A percentile compares a stretch with the other conserved stretches of the same genome.
Conservation (phyloP, 2,797 vertebrate genomes). For the Diplodus puntazzo region DNA sequence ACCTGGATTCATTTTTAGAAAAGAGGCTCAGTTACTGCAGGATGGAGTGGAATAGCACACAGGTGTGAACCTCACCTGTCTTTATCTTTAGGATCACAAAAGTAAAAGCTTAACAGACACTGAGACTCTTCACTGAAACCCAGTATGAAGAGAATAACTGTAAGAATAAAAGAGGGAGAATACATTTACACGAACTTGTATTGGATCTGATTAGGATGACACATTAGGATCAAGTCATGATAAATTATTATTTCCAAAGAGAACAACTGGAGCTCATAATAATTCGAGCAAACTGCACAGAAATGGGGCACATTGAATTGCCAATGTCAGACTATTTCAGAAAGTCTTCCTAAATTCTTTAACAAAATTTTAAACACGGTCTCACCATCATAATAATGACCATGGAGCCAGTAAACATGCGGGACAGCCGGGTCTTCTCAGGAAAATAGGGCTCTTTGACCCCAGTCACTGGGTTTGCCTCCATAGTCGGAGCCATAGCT, state of each 20-base stretch:
- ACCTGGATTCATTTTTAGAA: conserved; percentile 52
- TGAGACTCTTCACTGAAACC: conserved; percentile 19
- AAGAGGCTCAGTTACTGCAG: conserved; percentile 37
- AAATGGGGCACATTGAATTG: neutral
- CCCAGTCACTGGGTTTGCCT: conserved; percentile 86
- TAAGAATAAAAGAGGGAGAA: neutral
- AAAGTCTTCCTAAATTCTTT: neutral
- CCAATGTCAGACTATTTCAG: neutral
- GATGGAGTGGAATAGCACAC: conserved; percentile 23
- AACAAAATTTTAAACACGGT: neutral
- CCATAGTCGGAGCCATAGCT: conserved; percentile 85
- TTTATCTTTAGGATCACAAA: conserved; percentile 41
- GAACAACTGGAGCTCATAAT: neutral
- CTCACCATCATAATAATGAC: conserved; percentile 89
- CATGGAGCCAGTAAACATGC: conserved; percentile 87
- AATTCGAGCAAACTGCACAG: neutral
- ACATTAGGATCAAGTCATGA: neutral
- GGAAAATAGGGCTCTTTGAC: conserved; percentile 89
- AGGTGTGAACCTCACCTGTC: conserved; percentile 36
- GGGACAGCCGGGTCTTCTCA: conserved; percentile 78
- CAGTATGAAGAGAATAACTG: conserved; percentile 1
- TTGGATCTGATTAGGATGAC: neutral
- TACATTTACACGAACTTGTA: neutral
- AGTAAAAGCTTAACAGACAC: conserved; percentile 32
- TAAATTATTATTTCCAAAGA: neutral